Evolutionary conservation across 2,888 invertebrate genomes (phyloP), one percentile per base, ranked within the genome.

Genomic region (Catonia carolina): DNA sequence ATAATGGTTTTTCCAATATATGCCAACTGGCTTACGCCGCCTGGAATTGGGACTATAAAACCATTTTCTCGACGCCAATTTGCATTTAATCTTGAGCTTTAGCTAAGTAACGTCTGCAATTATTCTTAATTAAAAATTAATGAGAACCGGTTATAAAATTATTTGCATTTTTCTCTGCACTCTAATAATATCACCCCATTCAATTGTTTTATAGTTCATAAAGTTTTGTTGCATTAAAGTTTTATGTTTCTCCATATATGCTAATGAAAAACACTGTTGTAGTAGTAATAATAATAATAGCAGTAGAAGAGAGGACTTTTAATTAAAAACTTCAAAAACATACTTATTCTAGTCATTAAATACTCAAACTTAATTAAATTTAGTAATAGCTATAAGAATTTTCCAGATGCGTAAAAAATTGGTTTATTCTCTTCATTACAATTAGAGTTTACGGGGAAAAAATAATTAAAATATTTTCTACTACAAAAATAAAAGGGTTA

Each of bases 191-290:
- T 45, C 45, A 45, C 45, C 27, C 45, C 45, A 45, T 45, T 45
- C 45, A 45, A 45, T 45, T 45, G 45, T 45, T 45, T 45, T 45
- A 45, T 45, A 45, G 45, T 22, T 45, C 45, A 45, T 45, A 45
- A 45, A 45, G 23, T 45, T 45, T 20, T 45, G 45, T 45, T 45
- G 45, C 45, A 45, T 45, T 23, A 45, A 45, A 45, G 23, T 45
- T 45, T 45, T 45, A 45, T 45, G 45, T 27, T 45, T 14, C 22
- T 45, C 45, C 45, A 45, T 45, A 45, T 45, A 42, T 45, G 45
- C 45, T 45, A 45, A 45, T 45, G 45, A 45, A 45, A 45, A 45
- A 45, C 45, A 45, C 18, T 45, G 45, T 45, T 12, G 45, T 22
- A 23, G 45, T 10, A 8, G 45, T 23, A 41, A 20, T 14, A 18